Evolutionary conservation across 2,113 vertebrate genomes (phyloP), one percentile per base, ranked within the genome.

Genomic region (Gobio gobio): DNA sequence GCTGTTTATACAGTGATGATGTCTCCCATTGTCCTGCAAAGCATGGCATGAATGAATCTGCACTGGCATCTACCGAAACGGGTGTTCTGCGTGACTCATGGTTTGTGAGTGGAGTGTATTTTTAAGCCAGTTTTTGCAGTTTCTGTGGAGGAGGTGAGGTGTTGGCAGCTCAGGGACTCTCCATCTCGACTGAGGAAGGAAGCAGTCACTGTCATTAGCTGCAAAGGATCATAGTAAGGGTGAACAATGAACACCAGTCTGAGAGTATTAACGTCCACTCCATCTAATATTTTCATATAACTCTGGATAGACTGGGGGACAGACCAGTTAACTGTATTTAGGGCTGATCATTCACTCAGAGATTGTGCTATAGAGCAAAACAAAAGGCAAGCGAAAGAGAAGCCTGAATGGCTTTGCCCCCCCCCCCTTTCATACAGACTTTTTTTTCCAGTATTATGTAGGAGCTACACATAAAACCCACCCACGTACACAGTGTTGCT

Each of bases 401-500:
- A 66, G 72, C 18, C 59, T 59, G 77, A 75, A 79, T 75, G 43
- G 9, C 36, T 80, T 2, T 73, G 20, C 66, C 47, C 63, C 10
- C 61, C n/a, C 59, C 61, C 59, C 16, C 64, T 51, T 74, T 78
- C 78, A 66, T 64, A 68, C 86, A 66, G 83, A 79, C 74, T 72
- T 87, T 83, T 68, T 78, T 56, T 78, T 78, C 47, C 68, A 26
- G 74, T 72, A 68, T 85, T 85, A 80, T 26, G 36, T 87, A 86
- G 86, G 84, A 88, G 83, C 66, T 84, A 88, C 74, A 83, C 85
- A 87, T 86, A 87, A 84, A 87, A 85, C 66, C 88, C 84, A 56
- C 90, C 90, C 89, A 91, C 89, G 82, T 85, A 88, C 59, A 83
- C 87, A 83, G 87, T 90, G 90, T 91, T 91, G 90, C 90, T 89